Conservation (phyloP, 1,140 invertebrate species). For the Cepaea nemoralis region DNA sequence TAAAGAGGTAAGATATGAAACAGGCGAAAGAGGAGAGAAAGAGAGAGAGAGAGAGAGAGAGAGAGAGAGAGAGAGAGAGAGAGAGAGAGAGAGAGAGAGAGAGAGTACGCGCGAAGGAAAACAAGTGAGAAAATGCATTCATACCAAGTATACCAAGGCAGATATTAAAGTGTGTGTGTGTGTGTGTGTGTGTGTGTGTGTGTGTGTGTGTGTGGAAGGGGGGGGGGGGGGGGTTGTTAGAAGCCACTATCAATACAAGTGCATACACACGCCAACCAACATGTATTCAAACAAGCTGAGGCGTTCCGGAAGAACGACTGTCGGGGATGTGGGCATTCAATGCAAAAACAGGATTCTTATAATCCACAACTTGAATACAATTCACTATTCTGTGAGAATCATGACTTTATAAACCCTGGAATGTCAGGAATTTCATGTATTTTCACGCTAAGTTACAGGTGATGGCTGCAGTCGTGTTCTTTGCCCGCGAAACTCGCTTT, state of each 20-base stretch:
- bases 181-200: neutral
- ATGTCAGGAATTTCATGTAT: neutral
- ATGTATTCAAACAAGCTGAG: neutral
- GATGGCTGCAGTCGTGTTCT: neutral
- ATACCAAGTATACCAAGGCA: too few relatives aligned
- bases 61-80: neutral
- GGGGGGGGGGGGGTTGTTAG: too few relatives aligned
- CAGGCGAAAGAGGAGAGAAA: too few relatives aligned
- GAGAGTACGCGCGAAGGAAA: neutral
- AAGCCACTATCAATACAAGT: too few relatives aligned
- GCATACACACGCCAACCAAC: neutral
- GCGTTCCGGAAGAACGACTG: slow-evolving; percentile 2
- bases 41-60: neutral
- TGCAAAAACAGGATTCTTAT: neutral
- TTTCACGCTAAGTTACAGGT: neutral
- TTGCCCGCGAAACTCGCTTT: neutral
- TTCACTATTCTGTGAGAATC: neutral
- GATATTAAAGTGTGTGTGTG: neutral
- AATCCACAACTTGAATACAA: neutral
- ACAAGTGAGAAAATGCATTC: neutral
- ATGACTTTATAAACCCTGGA: neutral
- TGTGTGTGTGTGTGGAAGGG: too few relatives aligned
- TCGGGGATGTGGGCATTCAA: neutral
- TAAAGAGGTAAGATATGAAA: too few relatives aligned
- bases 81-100: neutral